These are phyloP conservation scores for Hermaeophaga mercurialis DNA, from an alignment of 2,888 invertebrate genomes.

Conservation along the genomic window DNA sequence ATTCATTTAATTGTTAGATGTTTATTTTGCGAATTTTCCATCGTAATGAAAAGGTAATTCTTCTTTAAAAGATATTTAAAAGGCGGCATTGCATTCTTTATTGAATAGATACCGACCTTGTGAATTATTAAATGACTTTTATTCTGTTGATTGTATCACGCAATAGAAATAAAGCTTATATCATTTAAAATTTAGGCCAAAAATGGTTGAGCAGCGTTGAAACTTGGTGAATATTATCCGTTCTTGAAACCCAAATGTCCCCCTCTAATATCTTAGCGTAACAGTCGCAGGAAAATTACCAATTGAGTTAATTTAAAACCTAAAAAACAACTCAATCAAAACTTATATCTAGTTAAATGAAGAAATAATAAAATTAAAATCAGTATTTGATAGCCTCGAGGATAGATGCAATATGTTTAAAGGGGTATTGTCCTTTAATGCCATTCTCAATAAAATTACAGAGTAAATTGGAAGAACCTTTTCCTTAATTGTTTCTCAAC, in stretches of 20 bases:
- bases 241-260: conserved; percentile 21
- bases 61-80: too few relatives aligned
- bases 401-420: conserved; percentile 18
- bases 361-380: conserved; percentile 35
- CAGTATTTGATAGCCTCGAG: conserved; percentile 25
- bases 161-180: conserved; percentile 5
- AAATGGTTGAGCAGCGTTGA: conserved; percentile 6
- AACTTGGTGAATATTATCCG: conserved; percentile 4
- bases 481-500: too few relatives aligned
- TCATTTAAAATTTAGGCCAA: conserved; percentile 7
- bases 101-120: neutral
- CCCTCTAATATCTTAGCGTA: conserved; percentile 24
- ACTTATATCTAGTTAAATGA: conserved; percentile 32
- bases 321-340: conserved; percentile 38
- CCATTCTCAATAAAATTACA: conserved; percentile 12
- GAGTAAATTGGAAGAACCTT: neutral
- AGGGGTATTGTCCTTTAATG: conserved; percentile 31
- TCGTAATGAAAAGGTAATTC: too few relatives aligned
- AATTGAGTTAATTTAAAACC: conserved; percentile 37
- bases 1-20: too few relatives aligned
- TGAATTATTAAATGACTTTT: neutral
- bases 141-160: neutral
- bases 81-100: too few relatives aligned
- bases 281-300: conserved; percentile 32
- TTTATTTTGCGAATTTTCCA: too few relatives aligned